Evolutionary conservation across 2,113 vertebrate species (phyloP), one percentile per base, ranked within the genome.

Genomic region (Gnathonemus longibarbis): DNA sequence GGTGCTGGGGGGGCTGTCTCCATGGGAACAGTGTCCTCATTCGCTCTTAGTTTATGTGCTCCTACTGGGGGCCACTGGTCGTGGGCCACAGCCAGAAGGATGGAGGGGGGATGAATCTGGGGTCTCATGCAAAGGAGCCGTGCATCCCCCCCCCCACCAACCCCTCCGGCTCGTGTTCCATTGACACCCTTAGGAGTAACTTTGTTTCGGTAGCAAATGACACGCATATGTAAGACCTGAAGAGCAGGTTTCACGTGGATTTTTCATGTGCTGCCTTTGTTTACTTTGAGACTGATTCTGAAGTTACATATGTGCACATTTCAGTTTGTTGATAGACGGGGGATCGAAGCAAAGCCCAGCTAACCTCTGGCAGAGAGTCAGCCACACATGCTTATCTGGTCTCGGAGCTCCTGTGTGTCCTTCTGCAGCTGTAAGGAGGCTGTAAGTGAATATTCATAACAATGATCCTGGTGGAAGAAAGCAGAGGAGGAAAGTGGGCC

Each of bases 211-310:
- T 95, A 95, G 96, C 92, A 90, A 91, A 91, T 85, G 93, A 93
- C 95, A 94, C 95, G 94, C 95, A 95, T 95, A n/a, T 94, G 94
- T 94, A 94, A 94, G 91, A 92, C 93, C 92, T 93, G 93, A 95
- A 94, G 92, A 95, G 92, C 93, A 92, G 92, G 92, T 91, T 94
- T 93, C 90, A 93, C 90, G 92, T 95, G 94, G 92, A 95, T 94
- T 94, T 93, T 93, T 93, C 92, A 93, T 91, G 94, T 95, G 24
- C n/a, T 1, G n/a, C n/a, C 46, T 48, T 88, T 50, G 58, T 62
- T 70, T 88, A 66, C 53, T 42, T 56, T 39, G 87, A 62, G 87
- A 13, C 42, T 49, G 83, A 46, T 48, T 84, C 19, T 84, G 6
- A 11, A 10, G 42, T n/a, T 49, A 49, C 2, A 49, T 49, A 49